Percentiles rank a stretch among this genome's conserved stretches.
Conservation (phyloP, 2,888 invertebrate genomes). For the Lycaena phlaeas region DNA sequence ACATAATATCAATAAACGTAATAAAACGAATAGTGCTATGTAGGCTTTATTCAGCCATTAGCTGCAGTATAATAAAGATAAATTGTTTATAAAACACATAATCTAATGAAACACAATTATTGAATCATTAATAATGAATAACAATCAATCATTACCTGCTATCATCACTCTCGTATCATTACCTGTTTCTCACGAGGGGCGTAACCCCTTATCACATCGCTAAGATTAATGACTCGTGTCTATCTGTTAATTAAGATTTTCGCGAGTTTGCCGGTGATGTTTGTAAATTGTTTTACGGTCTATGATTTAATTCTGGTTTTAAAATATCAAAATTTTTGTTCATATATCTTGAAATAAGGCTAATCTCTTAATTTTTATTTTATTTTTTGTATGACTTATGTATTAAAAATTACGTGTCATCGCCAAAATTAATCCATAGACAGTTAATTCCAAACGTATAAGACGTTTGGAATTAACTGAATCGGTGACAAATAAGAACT, state of each 20-base stretch:
- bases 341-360: too few species aligned
- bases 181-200: constrained; percentile 32
- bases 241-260: constrained; percentile 73
- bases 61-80: constrained; percentile 16
- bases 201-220: constrained; percentile 51
- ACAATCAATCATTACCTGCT: constrained; percentile 45
- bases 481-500: too few species aligned
- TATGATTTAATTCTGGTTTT: constrained; percentile 16
- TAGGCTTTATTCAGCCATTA: too few species aligned
- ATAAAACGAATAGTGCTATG: too few species aligned
- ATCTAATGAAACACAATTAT: constrained; percentile 18
- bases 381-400: too few species aligned
- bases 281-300: constrained; percentile 41
- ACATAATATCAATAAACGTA: too few species aligned
- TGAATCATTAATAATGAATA: constrained; percentile 25
- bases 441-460: too few species aligned
- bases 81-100: constrained; percentile 10
- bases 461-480: too few species aligned
- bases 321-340: background rate
- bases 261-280: constrained; percentile 62
- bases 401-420: too few species aligned
- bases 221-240: constrained; percentile 54
- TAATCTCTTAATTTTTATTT: too few species aligned
- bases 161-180: constrained; percentile 40
- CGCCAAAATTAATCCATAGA: too few species aligned